Evolutionary conservation across 2,113 vertebrate genomes (phyloP), one percentile per base, ranked within the genome.

Genomic region (Labrus mixtus): DNA sequence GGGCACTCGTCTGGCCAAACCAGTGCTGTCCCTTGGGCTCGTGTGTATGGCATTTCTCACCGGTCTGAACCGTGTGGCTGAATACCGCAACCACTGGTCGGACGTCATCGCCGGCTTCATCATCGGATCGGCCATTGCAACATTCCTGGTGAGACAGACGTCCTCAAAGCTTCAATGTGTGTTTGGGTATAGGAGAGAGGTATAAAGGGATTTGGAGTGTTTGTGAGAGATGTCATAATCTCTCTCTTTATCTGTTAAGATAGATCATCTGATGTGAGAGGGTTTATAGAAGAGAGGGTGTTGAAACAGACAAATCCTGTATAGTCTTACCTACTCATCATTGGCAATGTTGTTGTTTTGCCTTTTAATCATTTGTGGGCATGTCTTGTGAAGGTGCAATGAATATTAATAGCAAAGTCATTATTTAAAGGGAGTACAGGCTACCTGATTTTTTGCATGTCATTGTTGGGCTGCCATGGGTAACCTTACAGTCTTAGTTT

Each of bases 71-170:
- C 96, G 98, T 77, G 97, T 99, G 88, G 97, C 98, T 33, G 98
- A 99, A 84, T 98, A 99, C 91, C 96, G 98, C 64, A 99, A 99
- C 94, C 98, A 99, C 81, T 99, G 98, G 98, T 96, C 97, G 3
- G 98, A 99, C 72, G 97, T 99, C 91, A 98, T 99, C 83, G 98
- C 98, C 15, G 98, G 98, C 77, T 99, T 97, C 85, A 82, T 98
- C 89, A 97, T 99, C 0, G 98, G 97, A 54, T 93, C 95, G 54
- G 96, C 97, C 83, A 98, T 99, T 85, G 97, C 97, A 86, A 95
- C 96, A 0, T 99, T 99, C 92, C 94, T 99, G 96, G 98, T 99
- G 93, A 96, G 96, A 92, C 68, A 12, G 1, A 1, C 33, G 6
- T 1, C 15, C 10, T 13, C 9, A 22, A 10, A 22, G 0, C 0